Percentiles rank a stretch among this genome's conserved stretches.
Conservation (phyloP, 1,140 invertebrate genomes). For the Bradynema listronoti region DNA sequence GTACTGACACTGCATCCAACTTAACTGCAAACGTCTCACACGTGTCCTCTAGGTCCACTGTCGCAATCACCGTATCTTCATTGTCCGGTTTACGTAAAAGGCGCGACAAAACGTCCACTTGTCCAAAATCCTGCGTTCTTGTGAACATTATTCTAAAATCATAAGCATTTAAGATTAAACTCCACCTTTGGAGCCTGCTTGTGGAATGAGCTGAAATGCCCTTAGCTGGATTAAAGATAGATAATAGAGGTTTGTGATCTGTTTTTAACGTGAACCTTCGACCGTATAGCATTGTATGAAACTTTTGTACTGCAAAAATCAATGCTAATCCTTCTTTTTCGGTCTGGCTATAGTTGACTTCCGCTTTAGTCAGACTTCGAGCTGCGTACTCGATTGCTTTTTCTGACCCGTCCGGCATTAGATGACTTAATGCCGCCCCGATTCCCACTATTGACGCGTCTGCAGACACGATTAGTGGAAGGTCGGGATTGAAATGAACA, state of each 20-base stretch:
- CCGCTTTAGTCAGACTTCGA: constrained; percentile 57
- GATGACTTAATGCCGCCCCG: constrained; percentile 60
- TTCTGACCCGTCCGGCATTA: constrained; percentile 54
- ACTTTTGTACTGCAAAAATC: constrained; percentile 15
- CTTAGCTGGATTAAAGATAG: constrained; percentile 16
- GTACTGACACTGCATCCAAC: neutral
- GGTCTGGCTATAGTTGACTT: constrained; percentile 61
- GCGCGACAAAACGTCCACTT: constrained; percentile 13
- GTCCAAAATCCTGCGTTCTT: constrained; percentile 11
- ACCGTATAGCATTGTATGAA: constrained; percentile 13
- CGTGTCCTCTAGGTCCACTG: constrained; percentile 6
- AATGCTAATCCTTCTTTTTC: constrained; percentile 60
- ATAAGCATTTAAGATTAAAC: constrained; percentile 13
- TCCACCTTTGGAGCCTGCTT: constrained; percentile 14
- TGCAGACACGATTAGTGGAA: constrained; percentile 58
- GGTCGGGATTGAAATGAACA: constrained; percentile 57
- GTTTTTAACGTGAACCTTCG: constrained; percentile 13
- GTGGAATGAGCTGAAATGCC: constrained; percentile 15
- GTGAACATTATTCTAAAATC: constrained; percentile 16
- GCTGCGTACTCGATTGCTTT: constrained; percentile 60
- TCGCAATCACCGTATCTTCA: constrained; percentile 9
- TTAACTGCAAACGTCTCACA: neutral
- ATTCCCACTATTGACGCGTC: constrained; percentile 61
- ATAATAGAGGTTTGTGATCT: constrained; percentile 18
- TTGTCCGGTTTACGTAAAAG: constrained; percentile 10